A percentile compares a stretch with the other conserved stretches of the same genome.
Evolutionary conservation across 2,113 vertebrate species (phyloP).

Genomic region (Mellivora capensis): DNA sequence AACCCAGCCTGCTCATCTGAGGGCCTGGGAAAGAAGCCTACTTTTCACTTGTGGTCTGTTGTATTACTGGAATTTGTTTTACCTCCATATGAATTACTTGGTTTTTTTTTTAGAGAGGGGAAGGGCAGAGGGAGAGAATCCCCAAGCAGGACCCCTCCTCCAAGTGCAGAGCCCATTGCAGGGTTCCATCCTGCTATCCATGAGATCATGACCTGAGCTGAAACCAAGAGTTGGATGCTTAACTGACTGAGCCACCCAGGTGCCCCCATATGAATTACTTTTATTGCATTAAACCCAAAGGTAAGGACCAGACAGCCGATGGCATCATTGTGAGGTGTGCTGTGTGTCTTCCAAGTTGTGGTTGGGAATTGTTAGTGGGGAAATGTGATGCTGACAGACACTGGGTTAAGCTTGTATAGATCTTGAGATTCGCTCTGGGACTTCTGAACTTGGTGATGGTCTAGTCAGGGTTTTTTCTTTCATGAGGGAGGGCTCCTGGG

Average conservation of each 20-base stretch:
- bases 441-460: not conserved
- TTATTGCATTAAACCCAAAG: not conserved
- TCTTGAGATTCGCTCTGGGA: not conserved
- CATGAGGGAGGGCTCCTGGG: slow-evolving; percentile 69
- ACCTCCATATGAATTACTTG: not conserved
- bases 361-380: not conserved
- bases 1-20: not conserved
- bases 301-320: not conserved
- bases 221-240: not conserved
- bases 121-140: not conserved
- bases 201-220: not conserved
- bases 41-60: not conserved
- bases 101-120: not conserved
- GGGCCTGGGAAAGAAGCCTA: not conserved
- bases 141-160: not conserved
- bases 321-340: not conserved
- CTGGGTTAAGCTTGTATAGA: not conserved
- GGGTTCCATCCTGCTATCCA: not conserved
- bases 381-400: not conserved
- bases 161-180: not conserved
- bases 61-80: not conserved
- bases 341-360: not conserved
- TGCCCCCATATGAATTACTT: not conserved
- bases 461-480: not conserved
- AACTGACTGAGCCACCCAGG: not conserved